Evolutionary conservation across 2,888 invertebrate species (phyloP).

Genomic region (Microdon myrmicae): DNA sequence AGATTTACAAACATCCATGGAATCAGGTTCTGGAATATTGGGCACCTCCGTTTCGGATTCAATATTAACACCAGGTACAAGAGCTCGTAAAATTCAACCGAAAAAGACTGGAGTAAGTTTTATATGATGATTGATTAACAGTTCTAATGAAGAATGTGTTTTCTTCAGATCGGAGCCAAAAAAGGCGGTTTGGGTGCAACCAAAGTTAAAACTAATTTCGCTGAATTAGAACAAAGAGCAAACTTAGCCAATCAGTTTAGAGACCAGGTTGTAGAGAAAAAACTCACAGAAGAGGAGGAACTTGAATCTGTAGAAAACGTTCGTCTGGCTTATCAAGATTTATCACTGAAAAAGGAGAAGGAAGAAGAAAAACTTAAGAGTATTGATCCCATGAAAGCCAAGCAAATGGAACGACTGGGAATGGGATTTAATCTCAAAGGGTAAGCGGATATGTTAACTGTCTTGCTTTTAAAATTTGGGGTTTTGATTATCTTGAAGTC

Average conservation of each 20-base stretch:
- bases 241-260: constrained; percentile 83
- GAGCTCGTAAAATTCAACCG: constrained; percentile 74
- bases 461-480: no score
- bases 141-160: not conserved
- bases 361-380: constrained; percentile 78
- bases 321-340: constrained; percentile 82
- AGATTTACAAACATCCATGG: constrained; percentile 53
- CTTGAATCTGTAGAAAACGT: constrained; percentile 76
- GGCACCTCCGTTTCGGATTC: no score
- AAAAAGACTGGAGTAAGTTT: constrained; percentile 76
- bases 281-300: constrained; percentile 72
- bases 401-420: constrained; percentile 90
- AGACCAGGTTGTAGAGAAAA: constrained; percentile 62
- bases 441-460: no score
- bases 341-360: constrained; percentile 75
- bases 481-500: no score
- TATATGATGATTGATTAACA: not conserved
- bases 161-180: constrained; percentile 80
- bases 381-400: constrained; percentile 84
- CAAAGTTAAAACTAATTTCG: constrained; percentile 93
- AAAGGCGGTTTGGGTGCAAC: constrained; percentile 94
- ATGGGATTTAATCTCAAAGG: constrained; percentile 77
- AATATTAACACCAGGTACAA: constrained; percentile 76
- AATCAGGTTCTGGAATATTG: no score
- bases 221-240: constrained; percentile 92